Percentiles rank a stretch among this genome's conserved stretches.
Conservation (phyloP, 2,797 vertebrate species). For the Vultur gryphus region DNA sequence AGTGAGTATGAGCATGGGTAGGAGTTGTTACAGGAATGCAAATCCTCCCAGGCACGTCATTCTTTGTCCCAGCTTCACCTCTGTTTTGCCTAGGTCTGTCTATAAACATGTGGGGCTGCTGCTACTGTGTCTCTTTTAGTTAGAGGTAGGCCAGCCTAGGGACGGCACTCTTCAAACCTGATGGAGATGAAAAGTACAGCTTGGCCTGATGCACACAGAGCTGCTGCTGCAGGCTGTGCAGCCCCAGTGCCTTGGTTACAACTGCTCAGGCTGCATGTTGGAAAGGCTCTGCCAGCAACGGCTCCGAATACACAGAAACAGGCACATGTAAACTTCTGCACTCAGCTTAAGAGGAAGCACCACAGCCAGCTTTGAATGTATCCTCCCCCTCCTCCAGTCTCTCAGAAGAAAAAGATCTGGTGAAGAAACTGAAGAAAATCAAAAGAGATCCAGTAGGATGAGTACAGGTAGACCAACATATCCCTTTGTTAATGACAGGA, state of each 20-base stretch:
- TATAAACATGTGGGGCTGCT: neutral
- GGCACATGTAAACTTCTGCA: neutral
- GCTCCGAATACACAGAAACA: neutral
- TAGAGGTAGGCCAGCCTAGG: neutral
- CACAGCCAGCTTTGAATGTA: neutral
- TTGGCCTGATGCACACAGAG: neutral
- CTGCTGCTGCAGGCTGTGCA: neutral
- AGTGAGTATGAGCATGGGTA: accelerated
- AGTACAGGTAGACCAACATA: neutral
- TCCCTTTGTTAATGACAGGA: neutral
- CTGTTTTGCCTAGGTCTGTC: neutral
- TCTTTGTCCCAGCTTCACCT: neutral
- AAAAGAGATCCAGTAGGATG: neutral
- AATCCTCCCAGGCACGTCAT: neutral
- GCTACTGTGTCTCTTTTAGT: neutral
- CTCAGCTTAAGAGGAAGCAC: neutral
- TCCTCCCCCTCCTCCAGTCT: neutral
- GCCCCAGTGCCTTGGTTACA: neutral
- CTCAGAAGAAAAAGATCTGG: neutral
- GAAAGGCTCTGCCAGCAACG: neutral
- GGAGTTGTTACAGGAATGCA: neutral
- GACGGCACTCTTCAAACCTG: neutral
- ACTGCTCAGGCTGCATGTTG: neutral
- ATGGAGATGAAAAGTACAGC: neutral
- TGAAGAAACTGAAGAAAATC: neutral